A percentile compares a stretch with the other conserved stretches of the same genome.
Evolutionary conservation across 2,113 vertebrate genomes (phyloP).

Genomic region (Hiodon alosoides): DNA sequence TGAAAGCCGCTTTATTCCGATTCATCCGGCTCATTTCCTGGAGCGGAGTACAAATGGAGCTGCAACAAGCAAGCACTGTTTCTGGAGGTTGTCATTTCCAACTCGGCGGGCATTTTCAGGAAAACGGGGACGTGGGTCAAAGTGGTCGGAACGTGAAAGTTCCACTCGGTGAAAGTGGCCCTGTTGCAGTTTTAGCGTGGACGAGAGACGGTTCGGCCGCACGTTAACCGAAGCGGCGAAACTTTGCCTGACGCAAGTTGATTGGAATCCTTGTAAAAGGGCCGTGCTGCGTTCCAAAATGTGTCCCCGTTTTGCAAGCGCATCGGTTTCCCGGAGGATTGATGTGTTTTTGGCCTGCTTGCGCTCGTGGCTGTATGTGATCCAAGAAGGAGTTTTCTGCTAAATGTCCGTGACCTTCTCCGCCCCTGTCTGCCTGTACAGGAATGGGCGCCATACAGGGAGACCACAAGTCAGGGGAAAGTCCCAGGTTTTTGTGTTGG

Average conservation of each 20-base stretch:
- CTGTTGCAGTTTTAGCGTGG: not conserved
- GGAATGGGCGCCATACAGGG: not conserved
- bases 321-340: not conserved
- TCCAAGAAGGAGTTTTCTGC: not conserved
- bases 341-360: not conserved
- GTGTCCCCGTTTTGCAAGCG: not conserved
- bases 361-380: constrained; percentile 6
- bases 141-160: not conserved
- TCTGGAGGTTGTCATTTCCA: not conserved
- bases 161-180: not conserved
- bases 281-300: not conserved
- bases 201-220: too few relatives aligned
- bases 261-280: not conserved
- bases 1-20: constrained; percentile 13
- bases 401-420: not conserved
- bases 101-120: not conserved
- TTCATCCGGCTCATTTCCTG: not conserved
- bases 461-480: not conserved
- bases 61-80: not conserved
- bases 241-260: not conserved
- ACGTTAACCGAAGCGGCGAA: not conserved
- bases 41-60: constrained; percentile 8
- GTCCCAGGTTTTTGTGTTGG: not conserved
- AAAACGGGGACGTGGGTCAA: not conserved
- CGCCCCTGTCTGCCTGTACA: not conserved